A percentile compares a stretch with the other conserved stretches of the same genome.
These are phyloP conservation scores for Valencia hispanica DNA, from an alignment of 2,797 vertebrate species.

Conservation along the genomic window DNA sequence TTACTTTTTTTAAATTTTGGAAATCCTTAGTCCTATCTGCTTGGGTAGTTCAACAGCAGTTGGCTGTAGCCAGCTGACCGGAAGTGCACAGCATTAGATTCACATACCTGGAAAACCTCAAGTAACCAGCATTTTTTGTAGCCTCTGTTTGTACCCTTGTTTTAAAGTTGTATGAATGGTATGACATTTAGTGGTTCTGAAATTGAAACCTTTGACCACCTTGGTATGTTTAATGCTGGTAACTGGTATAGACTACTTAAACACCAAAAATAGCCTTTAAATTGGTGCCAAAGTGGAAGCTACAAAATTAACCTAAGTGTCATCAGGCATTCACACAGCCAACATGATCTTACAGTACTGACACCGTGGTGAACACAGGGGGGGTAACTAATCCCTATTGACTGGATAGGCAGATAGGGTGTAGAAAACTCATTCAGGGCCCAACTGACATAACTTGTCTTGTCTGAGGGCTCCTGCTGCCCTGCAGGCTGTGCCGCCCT, in stretches of 20 bases:
- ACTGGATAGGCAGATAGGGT: background rate
- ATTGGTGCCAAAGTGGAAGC: background rate
- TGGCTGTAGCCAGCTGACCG: too few species aligned
- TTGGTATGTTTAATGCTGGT: background rate
- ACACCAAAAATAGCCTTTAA: background rate
- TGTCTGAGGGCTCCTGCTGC: background rate
- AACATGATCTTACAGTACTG: background rate
- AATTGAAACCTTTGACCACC: background rate
- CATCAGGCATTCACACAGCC: background rate
- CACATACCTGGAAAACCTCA: background rate
- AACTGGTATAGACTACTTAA: background rate
- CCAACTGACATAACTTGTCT: background rate
- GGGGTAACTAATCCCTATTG: background rate
- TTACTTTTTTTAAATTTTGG: too few species aligned
- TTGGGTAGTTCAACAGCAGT: background rate
- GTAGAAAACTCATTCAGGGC: background rate
- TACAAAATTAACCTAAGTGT: too few species aligned
- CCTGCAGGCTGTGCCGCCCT: background rate
- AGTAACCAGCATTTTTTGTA: background rate
- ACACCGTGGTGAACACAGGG: background rate
- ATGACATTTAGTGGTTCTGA: background rate
- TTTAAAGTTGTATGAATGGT: background rate
- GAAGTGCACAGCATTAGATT: too few species aligned
- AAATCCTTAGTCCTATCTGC: background rate
- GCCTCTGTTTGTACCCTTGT: too few species aligned